These are phyloP conservation scores for Dryas iulia DNA, from an alignment of 1,140 invertebrate genomes.

Conservation along the genomic window DNA sequence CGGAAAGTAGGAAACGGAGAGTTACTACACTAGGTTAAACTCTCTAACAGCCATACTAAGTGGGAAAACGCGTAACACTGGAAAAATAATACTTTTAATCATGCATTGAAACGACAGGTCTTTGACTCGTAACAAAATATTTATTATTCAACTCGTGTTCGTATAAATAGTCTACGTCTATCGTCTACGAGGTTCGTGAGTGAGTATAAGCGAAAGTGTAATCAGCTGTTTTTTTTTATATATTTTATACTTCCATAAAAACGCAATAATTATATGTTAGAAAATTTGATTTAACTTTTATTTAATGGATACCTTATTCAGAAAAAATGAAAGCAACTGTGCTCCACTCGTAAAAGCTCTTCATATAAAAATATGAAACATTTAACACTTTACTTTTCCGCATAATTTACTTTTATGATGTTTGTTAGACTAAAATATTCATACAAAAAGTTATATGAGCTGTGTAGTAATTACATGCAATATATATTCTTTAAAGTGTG, in stretches of 20 bases:
- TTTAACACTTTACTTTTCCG: neutral
- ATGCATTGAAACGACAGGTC: constrained; percentile 22
- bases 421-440: neutral
- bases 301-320: neutral
- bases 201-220: constrained; percentile 23
- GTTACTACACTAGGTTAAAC: too few species aligned
- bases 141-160: constrained; percentile 34
- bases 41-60: too few species aligned
- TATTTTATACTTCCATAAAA: neutral
- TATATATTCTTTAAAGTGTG: neutral
- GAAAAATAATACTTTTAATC: too few species aligned
- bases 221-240: constrained; percentile 11
- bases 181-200: constrained; percentile 19
- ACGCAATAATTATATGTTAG: neutral
- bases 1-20: too few species aligned
- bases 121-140: constrained; percentile 33
- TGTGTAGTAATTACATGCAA: neutral
- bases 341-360: neutral
- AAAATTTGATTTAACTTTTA: neutral
- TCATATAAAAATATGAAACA: neutral
- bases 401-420: neutral
- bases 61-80: too few species aligned
- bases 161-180: constrained; percentile 15
- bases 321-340: neutral
- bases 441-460: neutral